Conservation (phyloP, 1,140 invertebrate species). For the Drosophila guanche region DNA sequence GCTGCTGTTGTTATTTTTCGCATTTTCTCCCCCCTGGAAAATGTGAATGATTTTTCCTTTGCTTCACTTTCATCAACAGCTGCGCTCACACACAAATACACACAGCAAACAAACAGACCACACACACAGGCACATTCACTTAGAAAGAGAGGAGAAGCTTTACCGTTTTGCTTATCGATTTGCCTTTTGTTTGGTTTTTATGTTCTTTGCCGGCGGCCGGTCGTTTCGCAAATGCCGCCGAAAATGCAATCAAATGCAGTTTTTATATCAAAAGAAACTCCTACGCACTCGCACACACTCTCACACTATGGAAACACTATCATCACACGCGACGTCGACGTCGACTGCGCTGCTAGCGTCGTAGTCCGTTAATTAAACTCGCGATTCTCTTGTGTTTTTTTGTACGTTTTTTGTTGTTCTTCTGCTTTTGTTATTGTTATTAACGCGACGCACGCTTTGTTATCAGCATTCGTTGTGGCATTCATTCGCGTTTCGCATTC, state of each 20-base stretch:
- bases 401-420: slow-evolving; percentile 32
- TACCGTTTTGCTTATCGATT: slow-evolving; percentile 52
- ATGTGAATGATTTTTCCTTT: slow-evolving; percentile 68
- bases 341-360: slow-evolving; percentile 43
- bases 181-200: slow-evolving; percentile 31
- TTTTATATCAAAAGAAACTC: slow-evolving; percentile 50
- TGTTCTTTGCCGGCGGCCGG: slow-evolving; percentile 66
- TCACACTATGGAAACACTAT: slow-evolving; percentile 8
- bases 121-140: slow-evolving; percentile 1
- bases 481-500: slow-evolving; percentile 33
- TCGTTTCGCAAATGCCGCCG: slow-evolving; percentile 71
- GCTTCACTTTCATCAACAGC: slow-evolving; percentile 78
- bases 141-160: slow-evolving; percentile 41
- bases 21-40: slow-evolving; percentile 55
- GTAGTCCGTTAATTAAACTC: slow-evolving; percentile 73
- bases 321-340: slow-evolving; percentile 38
- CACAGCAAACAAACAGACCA: slow-evolving; percentile 2
- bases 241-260: slow-evolving; percentile 79
- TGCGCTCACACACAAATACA: slow-evolving; percentile 59
- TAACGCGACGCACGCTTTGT: slow-evolving; percentile 70
- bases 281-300: slow-evolving; percentile 9
- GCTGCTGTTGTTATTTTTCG: slow-evolving; percentile 46
- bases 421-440: slow-evolving; percentile 72
- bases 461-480: slow-evolving; percentile 57
- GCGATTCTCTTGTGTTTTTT: slow-evolving; percentile 43